Conservation (phyloP, 2,797 vertebrate genomes). For the Takifugu rubripes region DNA sequence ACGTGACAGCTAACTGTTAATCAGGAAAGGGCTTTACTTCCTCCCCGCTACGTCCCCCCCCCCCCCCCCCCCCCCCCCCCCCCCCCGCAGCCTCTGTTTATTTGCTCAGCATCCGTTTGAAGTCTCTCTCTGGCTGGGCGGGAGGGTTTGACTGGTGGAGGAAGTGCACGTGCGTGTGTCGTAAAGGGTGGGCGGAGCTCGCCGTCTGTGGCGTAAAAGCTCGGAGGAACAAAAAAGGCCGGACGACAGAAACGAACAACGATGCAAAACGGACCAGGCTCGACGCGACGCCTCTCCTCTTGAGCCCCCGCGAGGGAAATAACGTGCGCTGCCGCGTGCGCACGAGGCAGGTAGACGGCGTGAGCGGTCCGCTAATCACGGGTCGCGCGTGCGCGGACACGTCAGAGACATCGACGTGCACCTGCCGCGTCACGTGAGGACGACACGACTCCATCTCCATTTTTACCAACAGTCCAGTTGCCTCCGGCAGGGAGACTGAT, state of each 20-base stretch:
- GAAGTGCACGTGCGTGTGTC: constrained; percentile 47
- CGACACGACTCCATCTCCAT: constrained; percentile 77
- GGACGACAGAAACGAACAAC: too few species aligned
- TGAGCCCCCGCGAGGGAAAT: too few species aligned
- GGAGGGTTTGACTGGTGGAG: constrained; percentile 31
- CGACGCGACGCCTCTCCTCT: too few species aligned
- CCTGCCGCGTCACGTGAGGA: constrained; percentile 42
- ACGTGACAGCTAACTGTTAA: constrained; percentile 61
- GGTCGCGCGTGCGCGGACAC: constrained; percentile 14
- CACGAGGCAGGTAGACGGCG: constrained; percentile 12
- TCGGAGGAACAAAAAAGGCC: too few species aligned
- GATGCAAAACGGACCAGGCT: too few species aligned
- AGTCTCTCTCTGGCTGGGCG: constrained; percentile 42
- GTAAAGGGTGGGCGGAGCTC: too few species aligned
- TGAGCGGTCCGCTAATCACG: too few species aligned
- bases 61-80: constrained; percentile 25
- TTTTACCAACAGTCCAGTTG: constrained; percentile 80
- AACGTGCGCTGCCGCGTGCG: too few species aligned
- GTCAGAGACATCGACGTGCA: constrained; percentile 38
- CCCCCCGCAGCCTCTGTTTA: constrained; percentile 51
- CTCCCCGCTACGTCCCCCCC: constrained; percentile 30
- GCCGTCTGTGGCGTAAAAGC: too few species aligned
- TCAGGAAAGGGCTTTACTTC: constrained; percentile 61
- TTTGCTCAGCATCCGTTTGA: constrained; percentile 64
- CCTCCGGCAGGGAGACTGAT: constrained; percentile 75